Evolutionary conservation across 2,113 vertebrate species (phyloP), one percentile per base, ranked within the genome.

Genomic region (Myrmecobius fasciatus): DNA sequence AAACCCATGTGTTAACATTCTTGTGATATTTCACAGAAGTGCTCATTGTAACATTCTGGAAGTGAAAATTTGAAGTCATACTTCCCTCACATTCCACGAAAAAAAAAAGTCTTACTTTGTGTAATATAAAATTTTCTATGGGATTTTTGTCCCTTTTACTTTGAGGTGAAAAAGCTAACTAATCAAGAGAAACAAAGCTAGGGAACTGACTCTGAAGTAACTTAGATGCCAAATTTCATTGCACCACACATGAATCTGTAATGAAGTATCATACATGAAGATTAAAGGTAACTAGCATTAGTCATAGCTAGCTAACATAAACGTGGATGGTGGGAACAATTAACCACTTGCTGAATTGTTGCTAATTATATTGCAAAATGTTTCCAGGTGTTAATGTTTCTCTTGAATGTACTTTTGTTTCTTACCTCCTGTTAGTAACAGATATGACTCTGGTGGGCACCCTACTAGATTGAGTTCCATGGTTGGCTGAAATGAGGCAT

Each of bases 201-300:
- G 5, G 43, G 14, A 89, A 51, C 26, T 67, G 54, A 91, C 52
- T 92, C 88, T 94, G 43, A 90, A 90, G 93, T 95, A n/a, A 91
- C 0, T 14, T 91, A 88, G 36, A 28, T 90, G 43, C 75, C 91
- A 92, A 6, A 83, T 46, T 91, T 25, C 88, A 0, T 49, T 54
- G 52, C 54, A 93, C 12, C 51, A 92, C 56, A 90, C 43, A 25
- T 89, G 36, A 94, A 48, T 47, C 92, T 91, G 25, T 89, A 90
- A 94, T 92, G 51, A 94, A 94, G 47, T 48, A 83, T 95, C 51
- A 48, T 48, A 67, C 56, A 46, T 31, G 48, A 25, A 95, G 91
- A 94, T 43, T 83, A 94, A 22, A 36, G 46, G 56, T 75, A 22
- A 48, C 8, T 31, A 83, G 48, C 47, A 54, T 51, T 36, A 7